Evolutionary conservation across 2,888 invertebrate genomes (phyloP), one percentile per base, ranked within the genome.

Genomic region (Agonopterix arenella): DNA sequence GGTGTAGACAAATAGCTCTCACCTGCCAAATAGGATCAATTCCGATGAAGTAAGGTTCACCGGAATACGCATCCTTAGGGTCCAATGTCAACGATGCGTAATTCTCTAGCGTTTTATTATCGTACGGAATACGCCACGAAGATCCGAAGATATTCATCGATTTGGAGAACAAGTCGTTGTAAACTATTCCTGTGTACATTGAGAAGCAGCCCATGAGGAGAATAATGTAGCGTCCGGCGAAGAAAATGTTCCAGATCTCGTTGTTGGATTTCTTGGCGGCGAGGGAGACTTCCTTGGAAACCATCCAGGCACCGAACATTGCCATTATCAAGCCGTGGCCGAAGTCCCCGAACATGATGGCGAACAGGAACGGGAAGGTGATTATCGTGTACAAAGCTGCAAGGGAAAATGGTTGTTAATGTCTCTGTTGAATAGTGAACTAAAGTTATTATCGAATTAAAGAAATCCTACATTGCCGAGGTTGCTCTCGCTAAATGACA

Each of bases 211-310:
- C 99, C 99, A 99, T 99, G 62, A 99, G 90, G 42, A 98, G 91
- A 47, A 99, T 96, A 54, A 99, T 97, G 85, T 99, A 99, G 44
- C 99, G 96, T 49, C 99, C 99, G 54, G 96, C 97, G 82, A 99
- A 98, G 91, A 99, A 98, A 48, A 98, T 99, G 80, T 96, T 97
- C 96, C 97, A 98, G 64, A 99, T 98, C 93, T 97, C 96, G 73
- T 92, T 94, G 67, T 82, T 91, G 9, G 92, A 90, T 62, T 94
- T 95, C 69, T 93, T 91, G 4, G 91, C 90, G n/a, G 89, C 75
- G 48, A 98, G 86, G 49, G 93, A 91, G 54, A 94, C 95, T 77
- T 98, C 98, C 55, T 90, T 92, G 42, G 93, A 56, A 16, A 96
- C 93, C 94, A 98, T 93, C 91, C 92, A 97, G 0, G 90, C 81